A percentile compares a stretch with the other conserved stretches of the same genome.
These are phyloP conservation scores for Drosophila orosa DNA, from an alignment of 1,140 invertebrate species.

Conservation along the genomic window DNA sequence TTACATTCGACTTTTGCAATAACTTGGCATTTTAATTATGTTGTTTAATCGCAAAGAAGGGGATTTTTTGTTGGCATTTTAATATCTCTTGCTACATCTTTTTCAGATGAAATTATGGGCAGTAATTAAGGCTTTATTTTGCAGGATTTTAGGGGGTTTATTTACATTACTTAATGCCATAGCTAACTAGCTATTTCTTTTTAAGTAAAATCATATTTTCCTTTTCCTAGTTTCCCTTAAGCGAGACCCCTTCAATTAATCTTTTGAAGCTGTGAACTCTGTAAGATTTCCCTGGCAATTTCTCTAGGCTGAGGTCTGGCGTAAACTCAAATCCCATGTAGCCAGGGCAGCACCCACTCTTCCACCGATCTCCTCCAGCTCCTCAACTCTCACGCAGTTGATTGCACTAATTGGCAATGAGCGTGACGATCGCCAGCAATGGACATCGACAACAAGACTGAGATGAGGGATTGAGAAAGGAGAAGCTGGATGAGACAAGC, in stretches of 20 bases:
- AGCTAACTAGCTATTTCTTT: background rate
- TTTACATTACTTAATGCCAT: background rate
- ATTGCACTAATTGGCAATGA: conserved; percentile 76
- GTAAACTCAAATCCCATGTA: conserved; percentile 4
- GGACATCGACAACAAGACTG: conserved; percentile 17
- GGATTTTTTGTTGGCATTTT: background rate
- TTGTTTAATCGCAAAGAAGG: conserved; percentile 23
- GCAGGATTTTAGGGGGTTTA: background rate
- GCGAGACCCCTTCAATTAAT: conserved; percentile 55
- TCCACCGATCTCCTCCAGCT: conserved; percentile 1
- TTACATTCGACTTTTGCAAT: conserved; percentile 30
- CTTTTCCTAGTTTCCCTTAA: background rate
- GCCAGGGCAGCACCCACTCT: background rate
- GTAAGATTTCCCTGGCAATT: conserved; percentile 59
- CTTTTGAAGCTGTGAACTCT: conserved; percentile 72
- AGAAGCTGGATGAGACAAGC: conserved; percentile 46
- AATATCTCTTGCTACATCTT: background rate
- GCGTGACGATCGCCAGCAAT: conserved; percentile 43
- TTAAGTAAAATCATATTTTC: background rate
- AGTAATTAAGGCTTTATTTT: background rate
- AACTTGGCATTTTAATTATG: conserved; percentile 42
- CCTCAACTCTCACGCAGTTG: conserved; percentile 31
- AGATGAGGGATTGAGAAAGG: conserved; percentile 49
- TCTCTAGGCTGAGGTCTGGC: background rate
- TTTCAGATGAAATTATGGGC: background rate